phyloP scores from a whole-genome alignment of 1,140 invertebrate species.

The Marisa cornuarietis region DNA sequence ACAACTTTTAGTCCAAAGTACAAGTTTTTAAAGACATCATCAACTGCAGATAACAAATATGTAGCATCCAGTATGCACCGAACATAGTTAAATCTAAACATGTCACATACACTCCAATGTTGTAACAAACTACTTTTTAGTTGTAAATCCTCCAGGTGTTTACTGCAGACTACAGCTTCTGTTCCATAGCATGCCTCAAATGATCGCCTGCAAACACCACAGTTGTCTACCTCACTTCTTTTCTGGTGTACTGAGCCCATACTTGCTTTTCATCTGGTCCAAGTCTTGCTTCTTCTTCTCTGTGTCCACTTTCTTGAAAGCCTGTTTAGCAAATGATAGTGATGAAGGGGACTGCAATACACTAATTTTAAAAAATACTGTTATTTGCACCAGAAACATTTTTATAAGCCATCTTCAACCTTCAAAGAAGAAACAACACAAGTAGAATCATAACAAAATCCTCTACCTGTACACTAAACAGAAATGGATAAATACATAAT shows the following conservation, averaged over 20 bases:
- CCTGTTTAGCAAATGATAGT: conserved; percentile 65
- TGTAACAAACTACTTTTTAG: too few relatives aligned
- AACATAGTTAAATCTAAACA: too few relatives aligned
- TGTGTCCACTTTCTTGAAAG: conserved; percentile 95
- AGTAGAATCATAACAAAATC: neutral
- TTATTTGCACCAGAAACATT: neutral
- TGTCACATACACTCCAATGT: too few relatives aligned
- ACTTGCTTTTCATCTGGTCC: conserved; percentile 96
- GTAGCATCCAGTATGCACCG: too few relatives aligned
- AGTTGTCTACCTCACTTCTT: conserved; percentile 38
- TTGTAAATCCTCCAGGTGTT: too few relatives aligned
- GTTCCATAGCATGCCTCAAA: too few relatives aligned
- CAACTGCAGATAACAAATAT: too few relatives aligned
- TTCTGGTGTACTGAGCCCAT: conserved; percentile 73
- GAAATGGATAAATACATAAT: neutral
- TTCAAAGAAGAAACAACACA: neutral
- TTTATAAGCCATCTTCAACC: neutral
- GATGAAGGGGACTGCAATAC: neutral
- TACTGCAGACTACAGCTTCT: too few relatives aligned
- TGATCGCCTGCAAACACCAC: too few relatives aligned
- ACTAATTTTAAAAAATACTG: neutral
- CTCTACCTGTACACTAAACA: neutral
- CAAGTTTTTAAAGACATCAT: too few relatives aligned
- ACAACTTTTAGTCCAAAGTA: too few relatives aligned
- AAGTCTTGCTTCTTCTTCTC: conserved; percentile 98